phyloP scores from a whole-genome alignment of 2,113 vertebrate species.

The Dendrocopos noguchii region DNA sequence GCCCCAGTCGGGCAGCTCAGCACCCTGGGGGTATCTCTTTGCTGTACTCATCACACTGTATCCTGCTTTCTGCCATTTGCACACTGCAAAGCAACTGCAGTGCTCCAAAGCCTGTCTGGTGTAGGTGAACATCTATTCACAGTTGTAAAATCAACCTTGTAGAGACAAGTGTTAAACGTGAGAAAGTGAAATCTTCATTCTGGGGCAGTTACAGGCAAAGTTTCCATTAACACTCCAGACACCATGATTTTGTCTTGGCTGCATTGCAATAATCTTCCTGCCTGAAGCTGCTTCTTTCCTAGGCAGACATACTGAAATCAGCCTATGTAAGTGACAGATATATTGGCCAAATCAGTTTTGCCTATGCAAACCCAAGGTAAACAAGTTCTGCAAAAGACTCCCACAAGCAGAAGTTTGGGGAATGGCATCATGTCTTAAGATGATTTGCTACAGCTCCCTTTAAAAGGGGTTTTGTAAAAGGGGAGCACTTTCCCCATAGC shows the following conservation, averaged over 20 bases:
- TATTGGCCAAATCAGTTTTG: not conserved
- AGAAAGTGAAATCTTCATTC: not conserved
- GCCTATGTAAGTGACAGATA: not conserved
- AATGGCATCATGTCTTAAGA: not conserved
- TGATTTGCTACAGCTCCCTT: not conserved
- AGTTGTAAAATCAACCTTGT: not conserved
- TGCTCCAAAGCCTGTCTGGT: not conserved
- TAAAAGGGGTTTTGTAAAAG: not conserved
- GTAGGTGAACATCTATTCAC: not conserved
- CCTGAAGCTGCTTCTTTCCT: not conserved
- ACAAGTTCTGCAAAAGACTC: not conserved
- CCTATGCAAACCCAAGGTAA: not conserved
- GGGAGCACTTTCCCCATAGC: not conserved
- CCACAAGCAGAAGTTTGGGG: not conserved
- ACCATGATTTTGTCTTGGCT: not conserved
- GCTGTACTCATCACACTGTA: not conserved
- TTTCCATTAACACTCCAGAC: not conserved
- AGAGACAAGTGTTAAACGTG: constrained; percentile 1
- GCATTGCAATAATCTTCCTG: not conserved
- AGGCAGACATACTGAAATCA: not conserved
- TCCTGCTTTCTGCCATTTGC: not conserved
- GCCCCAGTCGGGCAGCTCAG: not conserved
- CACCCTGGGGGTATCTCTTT: not conserved
- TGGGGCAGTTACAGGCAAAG: not conserved
- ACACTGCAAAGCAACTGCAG: not conserved